Conservation (phyloP, 2,888 invertebrate species). For the Allophyes oxyacanthae region DNA sequence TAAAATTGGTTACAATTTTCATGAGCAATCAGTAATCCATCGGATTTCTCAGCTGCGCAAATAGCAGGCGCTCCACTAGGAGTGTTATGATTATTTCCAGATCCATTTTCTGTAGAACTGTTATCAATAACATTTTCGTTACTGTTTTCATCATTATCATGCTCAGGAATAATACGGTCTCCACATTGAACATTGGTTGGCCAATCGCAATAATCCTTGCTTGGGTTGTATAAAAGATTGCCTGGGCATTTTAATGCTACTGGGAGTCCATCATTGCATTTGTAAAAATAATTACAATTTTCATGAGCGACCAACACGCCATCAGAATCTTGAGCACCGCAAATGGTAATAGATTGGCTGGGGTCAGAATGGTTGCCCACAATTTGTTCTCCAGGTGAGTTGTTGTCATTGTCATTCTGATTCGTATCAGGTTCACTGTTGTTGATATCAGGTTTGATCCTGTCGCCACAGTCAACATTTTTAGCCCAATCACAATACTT, state of each 20-base stretch:
- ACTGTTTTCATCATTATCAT: not conserved
- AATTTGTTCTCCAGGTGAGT: constrained; percentile 33
- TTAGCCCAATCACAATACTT: constrained; percentile 56
- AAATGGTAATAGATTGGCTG: constrained; percentile 59
- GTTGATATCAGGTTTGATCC: constrained; percentile 25
- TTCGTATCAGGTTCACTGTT: constrained; percentile 4
- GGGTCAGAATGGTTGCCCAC: constrained; percentile 31
- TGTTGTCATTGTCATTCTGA: constrained; percentile 7
- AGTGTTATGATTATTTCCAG: constrained; percentile 14
- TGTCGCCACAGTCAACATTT: constrained; percentile 57
- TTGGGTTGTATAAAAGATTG: constrained; percentile 61
- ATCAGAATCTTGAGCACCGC: constrained; percentile 58
- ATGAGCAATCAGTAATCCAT: constrained; percentile 57
- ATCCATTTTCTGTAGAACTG: constrained; percentile 9
- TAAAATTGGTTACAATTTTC: constrained; percentile 64
- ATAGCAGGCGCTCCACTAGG: constrained; percentile 57
- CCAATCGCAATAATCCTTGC: constrained; percentile 65
- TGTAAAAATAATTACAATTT: constrained; percentile 66
- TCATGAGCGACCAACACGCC: constrained; percentile 63
- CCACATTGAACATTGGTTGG: constrained; percentile 65
- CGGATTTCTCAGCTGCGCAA: constrained; percentile 56
- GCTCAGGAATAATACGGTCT: constrained; percentile 46
- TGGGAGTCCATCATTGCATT: constrained; percentile 59
- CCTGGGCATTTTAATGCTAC: constrained; percentile 56
- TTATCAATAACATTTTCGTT: constrained; percentile 3